Percentiles rank a stretch among this genome's conserved stretches.
Conservation (phyloP, 1,140 invertebrate species). For the Hirudo medicinalis region DNA sequence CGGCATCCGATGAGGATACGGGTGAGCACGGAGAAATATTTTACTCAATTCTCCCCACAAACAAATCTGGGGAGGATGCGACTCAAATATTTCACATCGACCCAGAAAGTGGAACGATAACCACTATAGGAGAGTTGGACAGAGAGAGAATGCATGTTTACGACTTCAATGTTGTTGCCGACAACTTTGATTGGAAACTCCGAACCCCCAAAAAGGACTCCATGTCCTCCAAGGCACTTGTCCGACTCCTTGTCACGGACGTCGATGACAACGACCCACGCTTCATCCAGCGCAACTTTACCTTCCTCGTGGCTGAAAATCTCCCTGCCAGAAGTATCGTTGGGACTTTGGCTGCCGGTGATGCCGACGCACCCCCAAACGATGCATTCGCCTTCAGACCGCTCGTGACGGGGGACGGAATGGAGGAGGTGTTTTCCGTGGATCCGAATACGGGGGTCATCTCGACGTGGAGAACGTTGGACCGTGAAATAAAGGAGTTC, state of each 20-base stretch:
- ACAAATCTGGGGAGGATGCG: neutral
- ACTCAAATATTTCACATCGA: constrained; percentile 59
- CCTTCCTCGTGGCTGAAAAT: constrained; percentile 16
- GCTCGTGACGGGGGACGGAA: neutral
- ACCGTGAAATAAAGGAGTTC: constrained; percentile 16
- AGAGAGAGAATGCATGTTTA: constrained; percentile 47
- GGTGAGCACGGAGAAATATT: constrained; percentile 17
- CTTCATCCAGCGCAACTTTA: constrained; percentile 15
- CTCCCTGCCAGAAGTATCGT: constrained; percentile 13
- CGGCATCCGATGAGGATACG: constrained; percentile 15
- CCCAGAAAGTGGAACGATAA: constrained; percentile 66
- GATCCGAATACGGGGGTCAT: constrained; percentile 13
- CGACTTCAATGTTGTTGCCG: constrained; percentile 10
- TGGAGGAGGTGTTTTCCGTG: constrained; percentile 2
- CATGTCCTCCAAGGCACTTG: neutral
- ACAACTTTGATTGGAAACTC: neutral
- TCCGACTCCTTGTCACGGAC: neutral
- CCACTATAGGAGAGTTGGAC: constrained; percentile 67
- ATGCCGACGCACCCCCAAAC: constrained; percentile 4
- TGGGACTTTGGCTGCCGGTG: constrained; percentile 9
- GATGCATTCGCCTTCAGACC: constrained; percentile 11
- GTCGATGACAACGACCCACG: constrained; percentile 19
- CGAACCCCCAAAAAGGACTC: neutral
- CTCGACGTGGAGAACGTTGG: constrained; percentile 11
- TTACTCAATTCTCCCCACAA: neutral